Evolutionary conservation across 2,888 invertebrate genomes (phyloP).

Genomic region (Volucella inanis): DNA sequence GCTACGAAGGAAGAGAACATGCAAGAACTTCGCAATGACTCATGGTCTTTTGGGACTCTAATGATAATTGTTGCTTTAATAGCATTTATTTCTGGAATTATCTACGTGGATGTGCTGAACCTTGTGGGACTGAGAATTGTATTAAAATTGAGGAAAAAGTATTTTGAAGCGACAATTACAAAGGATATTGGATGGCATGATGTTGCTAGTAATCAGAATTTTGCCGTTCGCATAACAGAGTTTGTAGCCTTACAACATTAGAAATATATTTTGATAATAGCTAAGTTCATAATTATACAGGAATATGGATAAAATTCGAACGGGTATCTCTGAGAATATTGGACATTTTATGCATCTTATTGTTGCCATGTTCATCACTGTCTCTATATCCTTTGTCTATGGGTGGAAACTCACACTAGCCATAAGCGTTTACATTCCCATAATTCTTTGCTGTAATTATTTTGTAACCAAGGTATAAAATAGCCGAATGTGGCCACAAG

Average conservation of each 20-base stretch:
- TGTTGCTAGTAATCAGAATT: constrained; percentile 87
- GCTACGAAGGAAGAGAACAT: constrained; percentile 85
- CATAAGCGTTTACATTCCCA: constrained; percentile 89
- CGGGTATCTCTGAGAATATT: constrained; percentile 92
- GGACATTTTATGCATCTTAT: constrained; percentile 88
- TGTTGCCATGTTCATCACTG: constrained; percentile 81
- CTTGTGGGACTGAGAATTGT: constrained; percentile 86
- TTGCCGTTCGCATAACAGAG: constrained; percentile 89
- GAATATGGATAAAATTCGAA: constrained; percentile 90
- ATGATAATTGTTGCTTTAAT: constrained; percentile 84
- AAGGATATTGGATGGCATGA: constrained; percentile 91
- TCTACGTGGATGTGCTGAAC: constrained; percentile 87
- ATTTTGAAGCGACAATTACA: constrained; percentile 86
- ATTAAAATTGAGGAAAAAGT: constrained; percentile 85
- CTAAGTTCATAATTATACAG: constrained; percentile 81
- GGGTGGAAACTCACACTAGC: constrained; percentile 94
- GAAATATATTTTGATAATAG: background rate
- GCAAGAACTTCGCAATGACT: constrained; percentile 85
- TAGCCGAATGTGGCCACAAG: background rate
- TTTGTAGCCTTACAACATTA: constrained; percentile 82
- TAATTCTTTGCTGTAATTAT: constrained; percentile 88
- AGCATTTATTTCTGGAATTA: constrained; percentile 86
- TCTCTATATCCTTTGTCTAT: constrained; percentile 87
- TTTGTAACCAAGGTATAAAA: constrained; percentile 87
- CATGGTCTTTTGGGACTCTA: constrained; percentile 86